Evolutionary conservation across 2,797 vertebrate genomes (phyloP).

Genomic region (Mionectes olivaceus): DNA sequence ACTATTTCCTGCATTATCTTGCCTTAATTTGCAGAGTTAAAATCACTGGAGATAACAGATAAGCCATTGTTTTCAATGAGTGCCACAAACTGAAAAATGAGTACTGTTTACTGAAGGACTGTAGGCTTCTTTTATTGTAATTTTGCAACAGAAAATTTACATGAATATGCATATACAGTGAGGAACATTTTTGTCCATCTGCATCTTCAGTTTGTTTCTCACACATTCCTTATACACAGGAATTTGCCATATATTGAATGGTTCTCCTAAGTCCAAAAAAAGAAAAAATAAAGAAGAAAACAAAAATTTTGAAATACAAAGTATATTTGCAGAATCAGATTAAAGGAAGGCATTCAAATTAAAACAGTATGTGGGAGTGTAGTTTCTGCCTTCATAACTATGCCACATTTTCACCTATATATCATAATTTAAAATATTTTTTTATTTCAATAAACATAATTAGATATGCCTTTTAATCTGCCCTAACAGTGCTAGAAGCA

Average conservation of each 20-base stretch:
- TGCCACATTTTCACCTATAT: background rate
- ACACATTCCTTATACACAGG: background rate
- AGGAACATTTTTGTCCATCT: background rate
- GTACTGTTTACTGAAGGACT: background rate
- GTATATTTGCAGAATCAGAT: background rate
- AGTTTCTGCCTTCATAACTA: background rate
- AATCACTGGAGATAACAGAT: background rate
- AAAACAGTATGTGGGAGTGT: background rate
- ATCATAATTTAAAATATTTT: background rate
- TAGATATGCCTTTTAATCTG: background rate
- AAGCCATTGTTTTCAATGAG: background rate
- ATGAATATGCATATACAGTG: background rate
- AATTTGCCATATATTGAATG: background rate
- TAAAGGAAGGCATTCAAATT: background rate
- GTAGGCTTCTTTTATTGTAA: background rate
- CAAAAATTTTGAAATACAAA: background rate
- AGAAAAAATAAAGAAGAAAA: background rate
- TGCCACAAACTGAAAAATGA: background rate
- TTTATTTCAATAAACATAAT: background rate
- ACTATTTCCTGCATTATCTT: background rate
- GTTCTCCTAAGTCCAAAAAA: background rate
- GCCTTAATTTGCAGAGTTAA: background rate
- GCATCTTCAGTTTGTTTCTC: background rate
- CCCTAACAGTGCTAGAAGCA: background rate
- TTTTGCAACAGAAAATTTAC: background rate